These are phyloP conservation scores for Montipora cactus DNA, from an alignment of 64 coral and sea anemone species.

Conservation along the genomic window DNA sequence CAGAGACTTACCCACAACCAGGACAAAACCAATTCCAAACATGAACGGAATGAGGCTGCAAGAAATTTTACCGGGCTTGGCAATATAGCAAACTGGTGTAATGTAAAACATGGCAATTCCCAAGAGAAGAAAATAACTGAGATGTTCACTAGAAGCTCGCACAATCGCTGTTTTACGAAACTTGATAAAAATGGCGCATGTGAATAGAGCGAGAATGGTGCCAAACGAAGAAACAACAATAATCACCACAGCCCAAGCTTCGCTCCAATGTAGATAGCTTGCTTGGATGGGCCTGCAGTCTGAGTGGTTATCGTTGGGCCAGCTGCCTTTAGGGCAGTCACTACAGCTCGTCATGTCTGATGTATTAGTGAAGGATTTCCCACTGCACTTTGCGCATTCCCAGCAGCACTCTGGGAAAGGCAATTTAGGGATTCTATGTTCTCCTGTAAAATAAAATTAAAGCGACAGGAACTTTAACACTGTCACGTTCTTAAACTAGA, in stretches of 20 bases:
- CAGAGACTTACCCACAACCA: slow-evolving; percentile 62
- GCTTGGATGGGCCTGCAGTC: slow-evolving; percentile 49
- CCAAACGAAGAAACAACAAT: slow-evolving; percentile 49
- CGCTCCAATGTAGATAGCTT: slow-evolving; percentile 33
- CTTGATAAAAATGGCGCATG: slow-evolving; percentile 37
- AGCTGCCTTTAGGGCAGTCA: slow-evolving; percentile 63
- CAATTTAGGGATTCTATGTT: slow-evolving; percentile 50
- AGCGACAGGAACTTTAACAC: not conserved
- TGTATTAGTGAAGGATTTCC: slow-evolving; percentile 61
- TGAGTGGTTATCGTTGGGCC: slow-evolving; percentile 45
- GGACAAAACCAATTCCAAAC: slow-evolving; percentile 69
- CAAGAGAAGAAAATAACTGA: slow-evolving; percentile 52
- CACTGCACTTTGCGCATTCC: slow-evolving; percentile 65
- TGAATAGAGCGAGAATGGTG: slow-evolving; percentile 9
- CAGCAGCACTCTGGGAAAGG: slow-evolving; percentile 79
- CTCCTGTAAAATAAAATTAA: slow-evolving; percentile 19
- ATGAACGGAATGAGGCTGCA: slow-evolving; percentile 64
- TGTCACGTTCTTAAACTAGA: no score
- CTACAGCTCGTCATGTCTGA: slow-evolving; percentile 50
- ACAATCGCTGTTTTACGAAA: slow-evolving; percentile 57
- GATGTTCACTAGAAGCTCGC: slow-evolving; percentile 59
- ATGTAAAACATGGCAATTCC: slow-evolving; percentile 70
- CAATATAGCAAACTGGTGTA: slow-evolving; percentile 43
- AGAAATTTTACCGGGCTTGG: slow-evolving; percentile 39
- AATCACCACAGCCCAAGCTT: slow-evolving; percentile 52